These are phyloP conservation scores for Gordius sp. DNA, from an alignment of 2,888 invertebrate genomes.

Conservation along the genomic window DNA sequence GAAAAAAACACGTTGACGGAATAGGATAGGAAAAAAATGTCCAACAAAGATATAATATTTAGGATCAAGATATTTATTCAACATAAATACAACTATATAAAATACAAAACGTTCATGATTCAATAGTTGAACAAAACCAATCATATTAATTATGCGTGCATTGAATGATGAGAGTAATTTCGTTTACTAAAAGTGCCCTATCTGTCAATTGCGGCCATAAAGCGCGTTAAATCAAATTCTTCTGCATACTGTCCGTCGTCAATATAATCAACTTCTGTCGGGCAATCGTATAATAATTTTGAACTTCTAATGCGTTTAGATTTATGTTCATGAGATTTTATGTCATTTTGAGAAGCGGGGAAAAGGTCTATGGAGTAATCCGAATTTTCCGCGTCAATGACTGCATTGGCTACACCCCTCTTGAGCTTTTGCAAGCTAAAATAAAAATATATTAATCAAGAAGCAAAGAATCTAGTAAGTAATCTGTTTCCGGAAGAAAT, in stretches of 20 bases:
- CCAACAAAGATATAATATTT: no score
- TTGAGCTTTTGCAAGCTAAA: background rate
- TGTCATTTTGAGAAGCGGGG: background rate
- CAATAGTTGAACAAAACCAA: no score
- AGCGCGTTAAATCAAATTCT: background rate
- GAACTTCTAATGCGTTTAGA: background rate
- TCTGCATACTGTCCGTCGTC: background rate
- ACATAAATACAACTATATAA: no score
- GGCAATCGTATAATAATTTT: background rate
- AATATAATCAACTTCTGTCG: background rate
- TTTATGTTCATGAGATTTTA: background rate
- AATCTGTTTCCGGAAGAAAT: no score
- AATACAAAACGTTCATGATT: no score
- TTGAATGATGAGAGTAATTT: no score
- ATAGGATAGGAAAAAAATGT: no score
- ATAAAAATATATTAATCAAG: background rate
- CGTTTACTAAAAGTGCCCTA: no score
- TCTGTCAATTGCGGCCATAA: background rate
- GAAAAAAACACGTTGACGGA: no score
- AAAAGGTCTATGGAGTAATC: slow-evolving; percentile 1
- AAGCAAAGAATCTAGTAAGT: no score
- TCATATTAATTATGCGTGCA: no score
- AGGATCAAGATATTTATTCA: no score
- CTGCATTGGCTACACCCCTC: background rate
- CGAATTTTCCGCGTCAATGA: background rate